Evolutionary conservation across 2,888 invertebrate species (phyloP), one percentile per base, ranked within the genome.

Genomic region (Agapostemon virescens): DNA sequence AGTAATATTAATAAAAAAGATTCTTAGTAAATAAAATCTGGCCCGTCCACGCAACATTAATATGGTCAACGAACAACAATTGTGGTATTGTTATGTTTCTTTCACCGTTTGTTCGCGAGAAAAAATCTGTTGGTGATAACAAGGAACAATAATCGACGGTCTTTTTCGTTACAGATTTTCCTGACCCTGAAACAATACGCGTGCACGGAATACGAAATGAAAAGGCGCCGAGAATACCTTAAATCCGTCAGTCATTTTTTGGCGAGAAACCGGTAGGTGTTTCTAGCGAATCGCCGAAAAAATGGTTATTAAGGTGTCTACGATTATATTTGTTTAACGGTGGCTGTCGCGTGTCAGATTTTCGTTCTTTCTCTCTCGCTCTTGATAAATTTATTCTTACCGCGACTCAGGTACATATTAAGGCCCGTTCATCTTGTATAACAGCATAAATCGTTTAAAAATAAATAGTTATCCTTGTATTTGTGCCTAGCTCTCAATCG

Each of bases 321-420:
- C 72, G 75, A 75, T 85, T 83, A 85, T 76, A 69, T 82, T 79
- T 55, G 26, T 69, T 74, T 81, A 61, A 85, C 76, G 82, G 81
- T 86, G 79, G 81, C 72, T 84, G 89, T 90, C 90, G 89, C 88
- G 85, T 81, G 55, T 81, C 73, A 85, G 78, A 86, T 79, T 73
- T 84, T 80, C 76, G 66, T 55, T 81, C 40, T 33, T 33, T 30
- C 33, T 49, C 30, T 33, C 68, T 68, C 45, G 17, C 49, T 36
- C 38, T 71, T 82, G 79, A 76, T 77, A 86, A 82, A 85, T 84
- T 87, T 85, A 85, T 76, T 82, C 82, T 88, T 85, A 86, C 76
- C 88, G 90, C 90, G 91, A 90, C 91, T 91, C 91, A 91, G 91
- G 91, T 91, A 91, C 91, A 88, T 90, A 81, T 89, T 90, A 89